These are phyloP conservation scores for Furnarius figulus DNA, from an alignment of 2,113 vertebrate genomes.

Conservation along the genomic window DNA sequence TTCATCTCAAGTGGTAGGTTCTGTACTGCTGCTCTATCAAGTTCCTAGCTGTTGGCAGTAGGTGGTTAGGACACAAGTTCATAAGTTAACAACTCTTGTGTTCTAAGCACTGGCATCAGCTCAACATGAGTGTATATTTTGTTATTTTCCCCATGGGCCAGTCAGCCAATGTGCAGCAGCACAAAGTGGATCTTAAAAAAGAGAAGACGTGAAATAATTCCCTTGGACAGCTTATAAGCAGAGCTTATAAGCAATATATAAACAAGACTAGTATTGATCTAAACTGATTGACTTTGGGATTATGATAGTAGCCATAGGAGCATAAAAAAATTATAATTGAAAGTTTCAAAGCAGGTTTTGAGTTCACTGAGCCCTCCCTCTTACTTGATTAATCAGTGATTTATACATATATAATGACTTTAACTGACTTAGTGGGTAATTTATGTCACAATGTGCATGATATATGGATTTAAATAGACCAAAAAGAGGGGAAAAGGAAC, in stretches of 20 bases:
- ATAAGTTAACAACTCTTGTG: background rate
- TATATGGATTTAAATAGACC: background rate
- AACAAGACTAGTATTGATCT: background rate
- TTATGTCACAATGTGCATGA: background rate
- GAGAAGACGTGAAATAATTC: background rate
- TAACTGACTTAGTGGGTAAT: background rate
- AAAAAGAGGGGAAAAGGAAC: background rate
- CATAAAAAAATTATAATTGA: background rate
- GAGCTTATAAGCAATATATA: background rate
- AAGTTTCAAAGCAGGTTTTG: background rate
- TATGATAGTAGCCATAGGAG: background rate
- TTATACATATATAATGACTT: constrained; percentile 23
- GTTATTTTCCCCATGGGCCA: background rate
- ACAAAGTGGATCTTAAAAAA: background rate
- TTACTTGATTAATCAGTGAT: constrained; percentile 3
- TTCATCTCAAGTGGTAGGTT: background rate
- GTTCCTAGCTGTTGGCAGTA: background rate
- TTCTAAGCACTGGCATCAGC: background rate
- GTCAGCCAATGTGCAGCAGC: background rate
- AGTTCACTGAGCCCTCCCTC: background rate
- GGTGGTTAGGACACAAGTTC: background rate
- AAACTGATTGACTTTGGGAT: background rate
- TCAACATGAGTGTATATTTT: background rate
- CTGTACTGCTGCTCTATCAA: background rate
- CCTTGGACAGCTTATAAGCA: background rate